A percentile compares a stretch with the other conserved stretches of the same genome.
Conservation (phyloP, 2,888 invertebrate genomes). For the Sinotaia quadrata region DNA sequence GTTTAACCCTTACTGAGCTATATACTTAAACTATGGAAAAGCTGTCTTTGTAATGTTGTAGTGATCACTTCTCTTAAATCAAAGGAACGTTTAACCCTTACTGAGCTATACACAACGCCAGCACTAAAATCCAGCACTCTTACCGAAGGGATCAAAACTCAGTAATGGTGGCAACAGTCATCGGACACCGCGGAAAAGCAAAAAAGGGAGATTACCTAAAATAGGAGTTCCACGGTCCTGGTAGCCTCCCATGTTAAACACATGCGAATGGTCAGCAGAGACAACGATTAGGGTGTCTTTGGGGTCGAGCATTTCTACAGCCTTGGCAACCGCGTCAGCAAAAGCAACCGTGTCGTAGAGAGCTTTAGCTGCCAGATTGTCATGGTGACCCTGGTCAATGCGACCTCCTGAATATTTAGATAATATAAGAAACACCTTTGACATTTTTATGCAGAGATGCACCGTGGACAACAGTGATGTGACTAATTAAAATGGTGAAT, state of each 20-base stretch:
- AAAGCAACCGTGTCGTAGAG: conserved; percentile 86
- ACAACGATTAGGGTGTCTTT: conserved; percentile 84
- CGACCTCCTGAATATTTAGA: conserved; percentile 58
- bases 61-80: no score
- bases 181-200: background rate
- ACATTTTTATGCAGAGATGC: no score
- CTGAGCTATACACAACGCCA: no score
- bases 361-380: conserved; percentile 75
- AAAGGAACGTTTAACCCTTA: no score
- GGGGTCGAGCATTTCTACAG: conserved; percentile 75
- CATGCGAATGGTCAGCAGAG: conserved; percentile 70
- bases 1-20: no score
- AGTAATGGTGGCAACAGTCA: background rate
- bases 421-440: no score
- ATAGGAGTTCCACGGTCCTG: conserved; percentile 55
- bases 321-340: conserved; percentile 79
- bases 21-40: no score
- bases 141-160: no score
- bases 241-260: conserved; percentile 60
- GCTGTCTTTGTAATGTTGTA: no score
- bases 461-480: no score
- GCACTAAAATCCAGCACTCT: no score
- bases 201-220: conserved; percentile 76
- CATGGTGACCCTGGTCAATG: conserved; percentile 75
- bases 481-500: no score